Evolutionary conservation across 2,113 vertebrate genomes (phyloP).

Genomic region (Tonatia bakeri): DNA sequence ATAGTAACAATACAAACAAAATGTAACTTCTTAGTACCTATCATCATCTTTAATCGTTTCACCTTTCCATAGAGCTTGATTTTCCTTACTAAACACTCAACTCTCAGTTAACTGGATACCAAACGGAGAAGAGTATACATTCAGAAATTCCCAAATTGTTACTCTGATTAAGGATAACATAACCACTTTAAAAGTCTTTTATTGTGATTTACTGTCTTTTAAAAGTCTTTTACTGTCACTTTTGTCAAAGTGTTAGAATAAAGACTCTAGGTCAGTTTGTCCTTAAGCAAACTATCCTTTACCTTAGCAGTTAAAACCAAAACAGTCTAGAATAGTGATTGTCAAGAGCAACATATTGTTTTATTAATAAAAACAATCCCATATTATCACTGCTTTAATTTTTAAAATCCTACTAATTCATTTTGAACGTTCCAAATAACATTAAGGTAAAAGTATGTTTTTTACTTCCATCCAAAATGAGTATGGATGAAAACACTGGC

Average conservation of each 20-base stretch:
- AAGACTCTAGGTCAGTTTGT: background rate
- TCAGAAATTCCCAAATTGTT: background rate
- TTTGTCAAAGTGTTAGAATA: background rate
- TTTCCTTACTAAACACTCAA: background rate
- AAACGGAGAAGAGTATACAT: background rate
- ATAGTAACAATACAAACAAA: background rate
- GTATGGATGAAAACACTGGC: background rate
- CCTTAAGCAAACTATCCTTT: slow-evolving; percentile 1
- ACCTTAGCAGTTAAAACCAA: background rate
- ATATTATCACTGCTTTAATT: background rate
- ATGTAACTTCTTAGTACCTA: background rate
- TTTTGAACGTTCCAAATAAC: background rate
- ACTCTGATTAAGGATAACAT: background rate
- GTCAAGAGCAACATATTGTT: background rate
- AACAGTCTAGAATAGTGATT: background rate
- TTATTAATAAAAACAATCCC: background rate
- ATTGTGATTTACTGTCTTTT: background rate
- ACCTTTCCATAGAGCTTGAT: background rate
- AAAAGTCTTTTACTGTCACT: background rate
- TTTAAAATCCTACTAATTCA: slow-evolving; percentile 14
- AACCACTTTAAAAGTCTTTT: background rate
- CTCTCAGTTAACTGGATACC: background rate
- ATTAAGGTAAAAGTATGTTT: background rate
- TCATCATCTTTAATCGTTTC: background rate
- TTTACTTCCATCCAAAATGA: slow-evolving; percentile 7